Base-by-base conservation (phyloP, 2,797 vertebrate genomes). In the Fistularia tabacaria region DNA sequence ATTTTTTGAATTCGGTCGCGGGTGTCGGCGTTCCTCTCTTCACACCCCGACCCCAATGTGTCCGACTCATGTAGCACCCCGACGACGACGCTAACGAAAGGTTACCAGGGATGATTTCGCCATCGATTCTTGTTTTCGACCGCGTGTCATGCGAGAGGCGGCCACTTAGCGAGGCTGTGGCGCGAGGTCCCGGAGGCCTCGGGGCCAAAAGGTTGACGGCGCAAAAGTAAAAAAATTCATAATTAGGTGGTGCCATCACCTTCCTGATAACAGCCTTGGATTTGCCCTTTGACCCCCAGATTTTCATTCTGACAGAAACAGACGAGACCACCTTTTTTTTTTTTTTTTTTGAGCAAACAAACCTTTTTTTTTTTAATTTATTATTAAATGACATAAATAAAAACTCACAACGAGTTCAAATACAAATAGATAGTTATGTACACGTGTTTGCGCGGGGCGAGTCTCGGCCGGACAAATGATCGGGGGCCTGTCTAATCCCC, bases 311-410 rank as follows among this genome's bases (percentile, higher is more conserved):
- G 2, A 25, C 5, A 25, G 25, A 25, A 2, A 25, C 25, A 25
- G 25, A 25, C 25, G 25, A 25, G 25, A 25, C 25, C 25, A 25
- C 2, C 2, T 2, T 74, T 70, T 67, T 10, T 1, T 62, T 71
- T 77, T 2, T 74, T 70, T 67, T 10, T 1, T 62, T 71, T 77
- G 72, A 80, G 80, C 84, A 83, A 85, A 83, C 75, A 80, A 77
- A 79, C 58, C 74, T 52, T 69, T 39, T 25, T n/a, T 14, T 52
- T 55, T 87, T 91, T 90, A 92, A 92, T 92, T 92, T 92, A 92
- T 91, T 92, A 90, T 90, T 91, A 89, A 88, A 90, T 84, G 80
- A 90, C 88, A 92, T 92, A 92, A 92, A 92, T 92, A 92, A 90
- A 87, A 87, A 82, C 84, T 84, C 81, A 82, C 77, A 81, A 47